Evolutionary conservation across 2,888 invertebrate species (phyloP), one percentile per base, ranked within the genome.

Genomic region (Gari tellinella): DNA sequence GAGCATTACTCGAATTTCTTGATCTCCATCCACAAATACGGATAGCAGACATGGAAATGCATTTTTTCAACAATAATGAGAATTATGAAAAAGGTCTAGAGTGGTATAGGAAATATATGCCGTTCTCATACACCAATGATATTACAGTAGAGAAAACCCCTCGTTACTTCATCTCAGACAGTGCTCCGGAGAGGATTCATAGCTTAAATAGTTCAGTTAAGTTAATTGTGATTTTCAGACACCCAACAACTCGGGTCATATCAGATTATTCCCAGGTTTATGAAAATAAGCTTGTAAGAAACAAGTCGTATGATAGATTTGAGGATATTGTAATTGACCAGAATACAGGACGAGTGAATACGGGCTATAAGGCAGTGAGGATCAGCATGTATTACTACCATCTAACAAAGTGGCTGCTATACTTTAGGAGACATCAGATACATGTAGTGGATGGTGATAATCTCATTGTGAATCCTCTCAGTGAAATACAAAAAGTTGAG

Each of bases 121-220:
- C 98, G 14, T 95, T 96, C 88, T 97, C 98, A 1, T 96, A 96
- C 92, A 95, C 95, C 78, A 96, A 96, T 48, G 98, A 98, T 92
- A 95, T 98, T 83, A 98, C 98, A 64, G 96, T 98, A 85, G 99
- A 99, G 92, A 99, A 99, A 93, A 98, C 97, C 86, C 99, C 99
- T 5, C 97, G 97, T 88, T 99, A 99, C 93, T 99, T 99, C 93
- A 97, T 98, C 51, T 97, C 97, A 64, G 96, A 97, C 15, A 96
- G 97, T 94, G 98, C 97, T 38, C 98, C 99, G 14, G 96, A 97
- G 92, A 94, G 99, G 79, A 97, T 99, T 61, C 94, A 95, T 83
- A 96, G 96, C 70, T 97, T 99, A 97, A 98, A 99, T 93, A 95
- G 96, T 10, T 95, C 96, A 90, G 95, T 98, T 38, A 88, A 97